Conservation (phyloP, 1,140 invertebrate species). For the Pseudomyrmex gracilis region DNA sequence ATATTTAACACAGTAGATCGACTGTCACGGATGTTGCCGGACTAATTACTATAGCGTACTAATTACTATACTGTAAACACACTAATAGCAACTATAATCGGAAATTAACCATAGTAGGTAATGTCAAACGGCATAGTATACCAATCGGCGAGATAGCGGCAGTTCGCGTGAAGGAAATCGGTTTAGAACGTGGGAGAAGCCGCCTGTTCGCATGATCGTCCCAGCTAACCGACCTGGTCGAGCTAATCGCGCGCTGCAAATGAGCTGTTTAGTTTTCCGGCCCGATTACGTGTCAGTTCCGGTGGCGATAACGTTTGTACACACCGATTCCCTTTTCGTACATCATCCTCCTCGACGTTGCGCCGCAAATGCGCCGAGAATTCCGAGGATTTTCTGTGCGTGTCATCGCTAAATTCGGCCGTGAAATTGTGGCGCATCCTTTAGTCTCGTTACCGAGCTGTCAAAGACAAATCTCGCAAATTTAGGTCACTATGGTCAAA, state of each 20-base stretch:
- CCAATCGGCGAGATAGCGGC: neutral
- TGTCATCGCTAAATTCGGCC: slow-evolving; percentile 61
- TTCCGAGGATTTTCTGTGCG: slow-evolving; percentile 58
- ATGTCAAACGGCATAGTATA: neutral
- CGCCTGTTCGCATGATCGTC: slow-evolving; percentile 60
- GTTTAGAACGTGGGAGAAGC: slow-evolving; percentile 6
- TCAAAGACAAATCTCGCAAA: slow-evolving; percentile 64
- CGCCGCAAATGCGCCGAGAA: slow-evolving; percentile 23
- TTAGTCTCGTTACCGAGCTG: slow-evolving; percentile 65
- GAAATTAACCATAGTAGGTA: neutral
- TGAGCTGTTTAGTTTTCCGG: slow-evolving; percentile 71
- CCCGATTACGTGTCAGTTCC: slow-evolving; percentile 62
- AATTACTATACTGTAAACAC: neutral
- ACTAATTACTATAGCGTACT: neutral
- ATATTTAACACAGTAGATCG: neutral
- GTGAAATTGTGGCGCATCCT: slow-evolving; percentile 64
- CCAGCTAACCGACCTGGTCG: neutral
- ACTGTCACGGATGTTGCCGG: neutral
- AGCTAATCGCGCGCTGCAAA: slow-evolving; percentile 66
- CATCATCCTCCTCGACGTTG: neutral
- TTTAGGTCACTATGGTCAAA: slow-evolving; percentile 52
- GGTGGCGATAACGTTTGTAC: slow-evolving; percentile 67
- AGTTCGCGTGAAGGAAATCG: slow-evolving; percentile 28
- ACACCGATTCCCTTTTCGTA: slow-evolving; percentile 45
- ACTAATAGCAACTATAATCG: neutral